Base-by-base conservation (phyloP, 2,113 vertebrate genomes). In the Oreotrochilus melanogaster region DNA sequence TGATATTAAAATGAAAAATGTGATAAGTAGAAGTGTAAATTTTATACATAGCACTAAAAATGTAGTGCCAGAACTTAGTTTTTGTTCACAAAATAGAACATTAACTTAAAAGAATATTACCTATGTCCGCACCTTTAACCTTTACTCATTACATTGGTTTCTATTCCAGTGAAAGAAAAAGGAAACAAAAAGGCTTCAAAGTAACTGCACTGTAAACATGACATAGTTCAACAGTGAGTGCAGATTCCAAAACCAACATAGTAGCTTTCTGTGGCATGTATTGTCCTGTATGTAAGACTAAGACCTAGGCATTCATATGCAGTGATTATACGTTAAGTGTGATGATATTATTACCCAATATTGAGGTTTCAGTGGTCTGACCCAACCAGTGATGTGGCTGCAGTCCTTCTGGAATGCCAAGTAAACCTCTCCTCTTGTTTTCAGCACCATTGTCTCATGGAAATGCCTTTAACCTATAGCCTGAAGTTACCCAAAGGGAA, bases 401-500 rank as follows among this genome's bases (percentile, higher is more conserved):
- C 67, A 93, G 9, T 81, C 73, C 56, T 65, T 72, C 25, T 0
- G 5, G 83, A 80, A 89, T 87, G 79, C 95, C 60, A 30, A 90
- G 95, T 95, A 93, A 96, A 94, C 88, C 51, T 95, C 84, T 95
- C 76, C 84, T 95, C 93, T 88, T 96, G 62, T 86, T 95, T 90
- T 71, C 91, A 97, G 96, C 91, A 71, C 92, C 82, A 86, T 97
- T n/a, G n/a, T n/a, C n/a, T n/a, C n/a, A n/a, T n/a, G 94, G 97
- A 98, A 92, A 93, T 95, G 86, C 89, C 91, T 91, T 85, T 95
- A 88, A 94, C 94, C 57, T 96, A 58, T 94, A 97, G 95, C 92
- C 73, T 95, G 76, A 98, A 97, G 89, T 96, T 97, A 65, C 82
- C 98, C 56, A 98, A 97, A 91, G 95, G 94, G 85, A 97, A 71